Evolutionary conservation across 23 tunicate species (phyloP).

Genomic region (Diplosoma virens): DNA sequence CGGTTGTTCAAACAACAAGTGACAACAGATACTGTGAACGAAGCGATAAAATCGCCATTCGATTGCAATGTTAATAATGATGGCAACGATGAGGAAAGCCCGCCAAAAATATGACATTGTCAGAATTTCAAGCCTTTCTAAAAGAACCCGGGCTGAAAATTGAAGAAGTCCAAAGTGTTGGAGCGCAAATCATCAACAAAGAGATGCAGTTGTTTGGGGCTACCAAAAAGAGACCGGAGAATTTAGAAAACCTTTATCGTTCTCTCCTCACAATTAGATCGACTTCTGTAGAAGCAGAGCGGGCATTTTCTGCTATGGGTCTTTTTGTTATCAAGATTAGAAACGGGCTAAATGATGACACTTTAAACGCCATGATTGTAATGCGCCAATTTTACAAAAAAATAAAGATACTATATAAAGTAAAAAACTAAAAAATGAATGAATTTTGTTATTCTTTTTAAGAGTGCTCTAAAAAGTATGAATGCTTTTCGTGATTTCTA

Average conservation of each 20-base stretch:
- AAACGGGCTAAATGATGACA: slow-evolving; percentile 11
- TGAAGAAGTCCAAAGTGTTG: not conserved
- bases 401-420: too few relatives aligned
- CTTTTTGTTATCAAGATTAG: slow-evolving; percentile 12
- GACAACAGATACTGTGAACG: not conserved
- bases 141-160: not conserved
- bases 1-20: not conserved
- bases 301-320: slow-evolving; percentile 23
- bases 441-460: too few relatives aligned
- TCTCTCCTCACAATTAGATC: slow-evolving; percentile 21
- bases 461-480: too few relatives aligned
- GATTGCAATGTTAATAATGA: not conserved
- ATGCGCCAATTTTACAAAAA: slow-evolving; percentile 17
- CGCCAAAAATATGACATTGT: not conserved
- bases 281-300: slow-evolving; percentile 11
- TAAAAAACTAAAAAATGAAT: too few relatives aligned
- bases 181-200: not conserved
- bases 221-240: slow-evolving; percentile 18
- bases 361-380: slow-evolving; percentile 2
- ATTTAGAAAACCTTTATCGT: slow-evolving; percentile 12
- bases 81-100: not conserved
- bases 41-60: not conserved
- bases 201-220: slow-evolving; percentile 1
- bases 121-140: not conserved
- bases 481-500: too few relatives aligned